Percentiles rank a stretch among this genome's conserved stretches.
Conservation (phyloP, 2,797 vertebrate species). For the Pangasius larnaudii region DNA sequence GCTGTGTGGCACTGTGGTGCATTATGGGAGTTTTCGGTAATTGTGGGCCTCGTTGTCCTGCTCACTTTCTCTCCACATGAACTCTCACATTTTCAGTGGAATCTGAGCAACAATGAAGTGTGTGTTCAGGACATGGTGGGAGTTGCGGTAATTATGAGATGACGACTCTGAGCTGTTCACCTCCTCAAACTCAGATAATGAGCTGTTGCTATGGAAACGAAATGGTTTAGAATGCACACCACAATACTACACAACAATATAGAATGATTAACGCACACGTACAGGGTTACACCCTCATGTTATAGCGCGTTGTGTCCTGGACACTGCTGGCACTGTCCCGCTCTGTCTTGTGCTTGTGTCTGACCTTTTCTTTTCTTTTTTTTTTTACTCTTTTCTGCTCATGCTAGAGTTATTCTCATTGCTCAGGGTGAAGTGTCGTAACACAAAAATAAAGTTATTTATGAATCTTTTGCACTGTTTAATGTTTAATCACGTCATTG, state of each 20-base stretch:
- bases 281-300: conserved; percentile 10
- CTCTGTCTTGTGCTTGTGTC: not conserved
- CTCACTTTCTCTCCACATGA: conserved; percentile 1
- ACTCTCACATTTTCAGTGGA: not conserved
- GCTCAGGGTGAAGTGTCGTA: not conserved
- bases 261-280: conserved; percentile 20
- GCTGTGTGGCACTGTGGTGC: not conserved
- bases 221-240: not conserved
- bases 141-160: not conserved
- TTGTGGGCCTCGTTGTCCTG: not conserved
- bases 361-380: too few relatives aligned
- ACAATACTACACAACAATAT: not conserved
- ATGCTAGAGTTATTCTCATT: not conserved
- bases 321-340: not conserved
- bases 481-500: not conserved
- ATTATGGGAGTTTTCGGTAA: not conserved
- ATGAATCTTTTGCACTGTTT: too few relatives aligned
- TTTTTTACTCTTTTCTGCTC: too few relatives aligned
- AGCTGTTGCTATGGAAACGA: conserved; percentile 3
- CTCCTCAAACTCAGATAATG: not conserved
- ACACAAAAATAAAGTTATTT: too few relatives aligned
- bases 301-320: not conserved
- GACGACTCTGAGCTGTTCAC: not conserved
- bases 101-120: not conserved
- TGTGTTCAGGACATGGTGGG: conserved; percentile 7